phyloP scores from a whole-genome alignment of 2,113 vertebrate species.

The Pteruthius melanotis region DNA sequence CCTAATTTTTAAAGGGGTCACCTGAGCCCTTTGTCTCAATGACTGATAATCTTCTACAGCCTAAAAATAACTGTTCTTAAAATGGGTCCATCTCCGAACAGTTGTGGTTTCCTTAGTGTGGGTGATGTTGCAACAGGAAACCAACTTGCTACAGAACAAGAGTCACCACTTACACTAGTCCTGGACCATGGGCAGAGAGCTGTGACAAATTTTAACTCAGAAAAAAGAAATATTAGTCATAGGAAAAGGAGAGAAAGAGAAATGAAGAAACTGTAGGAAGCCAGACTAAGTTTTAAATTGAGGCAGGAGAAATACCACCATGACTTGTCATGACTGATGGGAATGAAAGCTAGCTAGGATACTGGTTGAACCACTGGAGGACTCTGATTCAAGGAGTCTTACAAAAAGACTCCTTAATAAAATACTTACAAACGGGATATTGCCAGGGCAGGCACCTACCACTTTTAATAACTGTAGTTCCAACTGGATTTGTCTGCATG shows the following conservation, averaged over 20 bases:
- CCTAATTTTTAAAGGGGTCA: background rate
- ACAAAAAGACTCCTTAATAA: background rate
- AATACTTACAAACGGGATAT: background rate
- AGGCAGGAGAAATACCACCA: background rate
- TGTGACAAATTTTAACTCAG: background rate
- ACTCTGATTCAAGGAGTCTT: background rate
- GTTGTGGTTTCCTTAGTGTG: background rate
- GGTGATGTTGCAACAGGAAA: conserved; percentile 6
- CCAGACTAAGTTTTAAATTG: background rate
- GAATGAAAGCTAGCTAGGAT: background rate
- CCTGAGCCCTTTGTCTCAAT: background rate
- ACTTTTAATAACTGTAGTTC: background rate
- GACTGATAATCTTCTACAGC: background rate
- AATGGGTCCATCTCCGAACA: background rate
- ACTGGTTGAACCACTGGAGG: background rate
- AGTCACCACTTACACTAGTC: background rate
- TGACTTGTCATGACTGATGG: background rate
- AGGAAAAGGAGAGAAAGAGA: background rate
- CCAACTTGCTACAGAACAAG: background rate
- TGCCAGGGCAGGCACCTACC: background rate
- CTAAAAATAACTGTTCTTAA: conserved; percentile 1
- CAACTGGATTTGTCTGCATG: background rate
- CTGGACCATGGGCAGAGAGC: background rate
- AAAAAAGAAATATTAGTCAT: background rate
- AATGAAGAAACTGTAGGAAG: background rate